Percentiles rank a stretch among this genome's conserved stretches.
Evolutionary conservation across 2,113 vertebrate genomes (phyloP).

Genomic region (Rhinolophus ferrumequinum): DNA sequence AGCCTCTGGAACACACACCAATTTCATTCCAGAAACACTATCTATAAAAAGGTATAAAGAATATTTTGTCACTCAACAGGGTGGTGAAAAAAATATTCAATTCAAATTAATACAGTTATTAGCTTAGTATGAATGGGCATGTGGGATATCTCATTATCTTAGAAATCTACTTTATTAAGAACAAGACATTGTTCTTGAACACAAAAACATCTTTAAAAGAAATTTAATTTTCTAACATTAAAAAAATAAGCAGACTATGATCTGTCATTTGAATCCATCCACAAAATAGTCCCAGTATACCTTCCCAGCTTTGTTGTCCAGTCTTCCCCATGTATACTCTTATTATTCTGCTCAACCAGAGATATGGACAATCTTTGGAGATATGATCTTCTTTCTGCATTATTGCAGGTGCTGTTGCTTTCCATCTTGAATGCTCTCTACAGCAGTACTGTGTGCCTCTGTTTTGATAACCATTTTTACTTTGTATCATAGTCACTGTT

Average conservation of each 20-base stretch:
- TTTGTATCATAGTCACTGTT: neutral
- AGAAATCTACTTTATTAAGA: conserved; percentile 47
- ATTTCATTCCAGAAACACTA: conserved; percentile 28
- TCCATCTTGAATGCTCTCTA: neutral
- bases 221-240: conserved; percentile 40
- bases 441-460: neutral
- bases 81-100: conserved; percentile 38
- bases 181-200: neutral
- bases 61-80: neutral
- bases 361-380: rapidly evolving
- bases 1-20: neutral
- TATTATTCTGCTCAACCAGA: neutral
- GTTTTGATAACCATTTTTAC: neutral
- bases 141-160: neutral
- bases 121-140: neutral
- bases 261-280: neutral
- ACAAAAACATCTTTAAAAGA: neutral
- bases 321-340: neutral
- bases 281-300: neutral
- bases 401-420: neutral
- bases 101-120: conserved; percentile 35
- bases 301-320: neutral
- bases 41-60: neutral
- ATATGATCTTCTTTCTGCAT: neutral
- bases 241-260: neutral